These are phyloP conservation scores for Cremastinae sp. DNA, from an alignment of 2,888 invertebrate species.

Conservation along the genomic window DNA sequence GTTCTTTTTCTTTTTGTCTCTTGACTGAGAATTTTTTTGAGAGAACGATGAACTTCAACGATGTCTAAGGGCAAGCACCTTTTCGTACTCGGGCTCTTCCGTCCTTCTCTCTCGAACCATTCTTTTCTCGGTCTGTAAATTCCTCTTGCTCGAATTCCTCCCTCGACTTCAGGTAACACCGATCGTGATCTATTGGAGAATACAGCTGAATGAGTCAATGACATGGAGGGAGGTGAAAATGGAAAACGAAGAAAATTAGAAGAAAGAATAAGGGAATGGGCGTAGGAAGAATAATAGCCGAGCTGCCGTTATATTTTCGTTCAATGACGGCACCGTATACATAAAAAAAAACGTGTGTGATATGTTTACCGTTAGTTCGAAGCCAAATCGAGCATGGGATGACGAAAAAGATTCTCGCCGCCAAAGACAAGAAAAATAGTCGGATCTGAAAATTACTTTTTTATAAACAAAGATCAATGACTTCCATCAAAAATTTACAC, in stretches of 20 bases:
- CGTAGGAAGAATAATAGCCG: slow-evolving; percentile 23
- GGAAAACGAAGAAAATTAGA: not conserved
- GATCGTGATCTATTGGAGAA: not conserved
- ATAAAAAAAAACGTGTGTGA: slow-evolving; percentile 16
- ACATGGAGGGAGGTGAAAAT: slow-evolving; percentile 1
- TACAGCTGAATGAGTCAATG: not conserved
- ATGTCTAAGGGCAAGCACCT: slow-evolving; percentile 21
- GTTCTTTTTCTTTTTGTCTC: not conserved
- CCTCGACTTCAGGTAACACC: not conserved
- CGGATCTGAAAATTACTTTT: not conserved
- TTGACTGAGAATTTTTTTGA: not conserved
- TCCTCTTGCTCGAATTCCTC: not conserved
- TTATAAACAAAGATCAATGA: not conserved
- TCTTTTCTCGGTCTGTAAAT: slow-evolving; percentile 3
- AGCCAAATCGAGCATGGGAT: slow-evolving; percentile 1
- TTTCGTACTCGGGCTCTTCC: slow-evolving; percentile 12
- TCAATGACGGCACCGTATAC: slow-evolving; percentile 32
- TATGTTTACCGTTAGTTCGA: slow-evolving; percentile 51
- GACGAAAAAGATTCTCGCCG: slow-evolving; percentile 13
- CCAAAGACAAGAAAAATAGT: not conserved
- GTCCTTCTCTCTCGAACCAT: slow-evolving; percentile 1
- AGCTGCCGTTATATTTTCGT: slow-evolving; percentile 53
- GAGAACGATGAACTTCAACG: not conserved
- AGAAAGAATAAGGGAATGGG: slow-evolving; percentile 23
- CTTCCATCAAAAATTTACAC: too few relatives aligned